Percentiles rank a stretch among this genome's conserved stretches.
phyloP scores from a whole-genome alignment of 1,140 invertebrate species.

The Sycophila sp. region DNA sequence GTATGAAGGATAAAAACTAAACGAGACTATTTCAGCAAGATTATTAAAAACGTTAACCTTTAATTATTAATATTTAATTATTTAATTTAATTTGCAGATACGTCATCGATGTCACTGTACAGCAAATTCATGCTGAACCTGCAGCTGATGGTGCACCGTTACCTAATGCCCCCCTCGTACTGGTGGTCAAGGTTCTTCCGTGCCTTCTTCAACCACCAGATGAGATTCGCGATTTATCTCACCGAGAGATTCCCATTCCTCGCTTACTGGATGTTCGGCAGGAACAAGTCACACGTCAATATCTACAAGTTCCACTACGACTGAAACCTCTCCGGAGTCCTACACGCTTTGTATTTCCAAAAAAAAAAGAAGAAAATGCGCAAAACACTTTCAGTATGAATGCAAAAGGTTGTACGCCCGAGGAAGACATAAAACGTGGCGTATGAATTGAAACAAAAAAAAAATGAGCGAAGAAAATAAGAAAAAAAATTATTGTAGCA shows the following conservation, averaged over 20 bases:
- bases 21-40: too few species aligned
- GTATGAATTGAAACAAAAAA: too few species aligned
- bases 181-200: constrained; percentile 61
- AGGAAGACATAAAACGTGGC: too few species aligned
- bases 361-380: too few species aligned
- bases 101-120: constrained; percentile 46
- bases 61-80: not conserved
- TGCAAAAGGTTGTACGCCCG: too few species aligned
- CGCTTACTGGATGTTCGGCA: constrained; percentile 56
- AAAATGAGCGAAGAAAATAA: too few species aligned
- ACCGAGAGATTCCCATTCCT: constrained; percentile 58
- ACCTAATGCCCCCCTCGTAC: constrained; percentile 51
- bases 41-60: not conserved
- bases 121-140: constrained; percentile 61
- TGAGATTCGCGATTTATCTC: constrained; percentile 59
- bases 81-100: constrained; percentile 45
- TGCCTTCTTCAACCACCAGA: constrained; percentile 58
- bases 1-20: too few species aligned
- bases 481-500: too few species aligned
- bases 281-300: constrained; percentile 49
- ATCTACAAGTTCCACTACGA: constrained; percentile 55
- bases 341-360: too few species aligned
- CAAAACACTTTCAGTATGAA: too few species aligned
- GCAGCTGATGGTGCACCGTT: constrained; percentile 60
- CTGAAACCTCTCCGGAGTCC: too few species aligned